Evolutionary conservation across 2,888 invertebrate genomes (phyloP).

Genomic region (Protula sp.): DNA sequence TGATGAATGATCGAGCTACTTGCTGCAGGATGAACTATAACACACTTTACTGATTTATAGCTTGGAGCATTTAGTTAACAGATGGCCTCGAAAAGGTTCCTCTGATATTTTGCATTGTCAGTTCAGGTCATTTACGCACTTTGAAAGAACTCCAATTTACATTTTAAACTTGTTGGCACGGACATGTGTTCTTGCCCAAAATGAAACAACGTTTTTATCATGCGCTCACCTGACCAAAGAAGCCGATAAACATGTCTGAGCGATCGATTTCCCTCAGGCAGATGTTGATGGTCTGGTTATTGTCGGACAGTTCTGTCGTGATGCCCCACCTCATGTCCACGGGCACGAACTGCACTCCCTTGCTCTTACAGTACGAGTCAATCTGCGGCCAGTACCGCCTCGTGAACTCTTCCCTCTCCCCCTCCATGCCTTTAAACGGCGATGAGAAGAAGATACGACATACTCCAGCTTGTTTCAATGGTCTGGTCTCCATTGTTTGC

Average conservation of each 20-base stretch:
- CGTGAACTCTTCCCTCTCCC: slow-evolving; percentile 48
- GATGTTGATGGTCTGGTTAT: slow-evolving; percentile 43
- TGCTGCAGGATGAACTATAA: too few species aligned
- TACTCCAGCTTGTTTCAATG: slow-evolving; percentile 32
- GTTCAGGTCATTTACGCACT: too few species aligned
- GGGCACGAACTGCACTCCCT: slow-evolving; percentile 39
- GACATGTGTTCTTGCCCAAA: too few species aligned
- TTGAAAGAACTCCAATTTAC: too few species aligned
- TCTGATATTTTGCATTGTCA: too few species aligned
- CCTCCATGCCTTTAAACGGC: slow-evolving; percentile 53
- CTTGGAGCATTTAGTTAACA: too few species aligned
- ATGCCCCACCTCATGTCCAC: slow-evolving; percentile 52
- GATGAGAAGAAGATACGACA: slow-evolving; percentile 48
- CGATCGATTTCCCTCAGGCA: slow-evolving; percentile 46
- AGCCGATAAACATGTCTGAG: slow-evolving; percentile 45
- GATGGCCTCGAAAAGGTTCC: too few species aligned
- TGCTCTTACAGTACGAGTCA: slow-evolving; percentile 31
- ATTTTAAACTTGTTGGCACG: too few species aligned
- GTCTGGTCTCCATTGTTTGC: too few species aligned
- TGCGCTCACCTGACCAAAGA: slow-evolving; percentile 43
- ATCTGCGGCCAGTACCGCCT: slow-evolving; percentile 43
- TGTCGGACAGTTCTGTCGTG: slow-evolving; percentile 41
- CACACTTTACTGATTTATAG: too few species aligned
- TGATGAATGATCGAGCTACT: too few species aligned
- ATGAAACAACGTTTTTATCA: too few species aligned